Base-by-base conservation (phyloP, 1,140 invertebrate species). In the Bathynomus jamesi region DNA sequence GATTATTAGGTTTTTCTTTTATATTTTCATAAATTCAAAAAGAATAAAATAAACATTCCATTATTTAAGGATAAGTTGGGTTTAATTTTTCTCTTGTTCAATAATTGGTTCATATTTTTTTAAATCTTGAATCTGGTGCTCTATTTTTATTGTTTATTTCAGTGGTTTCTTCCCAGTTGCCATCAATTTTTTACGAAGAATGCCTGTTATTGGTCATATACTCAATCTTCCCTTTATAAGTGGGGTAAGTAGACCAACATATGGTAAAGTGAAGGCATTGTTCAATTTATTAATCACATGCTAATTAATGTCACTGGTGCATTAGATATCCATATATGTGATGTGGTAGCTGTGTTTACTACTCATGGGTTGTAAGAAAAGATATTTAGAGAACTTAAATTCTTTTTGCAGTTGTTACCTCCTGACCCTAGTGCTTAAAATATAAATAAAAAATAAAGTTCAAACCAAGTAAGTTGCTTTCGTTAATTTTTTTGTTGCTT, bases 121-220 rank as follows among this genome's bases (percentile, higher is more conserved):
- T n/a, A n/a, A n/a, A n/a, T n/a, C n/a, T n/a, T n/a, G n/a, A n/a
- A n/a, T n/a, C n/a, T n/a, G n/a, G n/a, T n/a, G n/a, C n/a, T n/a
- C n/a, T n/a, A 40, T 40, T 40, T 40, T 40, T 7, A 31, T 17
- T 5, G 10, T 7, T 0, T 40, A 21, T 13, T 81, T 46, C 79
- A 87, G 87, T 81, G 87, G 87, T 27, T 89, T 89, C 79, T 85
- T 89, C 78, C 88, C 88, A 27, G 86, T 87, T 63, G 87, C 84
- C 53, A 82, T 89, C n/a, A 87, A 86, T 79, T 89, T 89, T 79
- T 79, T 89, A 65, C 79, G 86, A 78, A 79, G 87, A 77, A 82
- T 89, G 71, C 88, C 88, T 67, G 82, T 89, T 24, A 78, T 89
- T 70, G 87, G 87, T 53, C 83, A 81, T 17, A 69, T 89, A 30